phyloP scores from a whole-genome alignment of 2,888 invertebrate species.

The Caenorhabditis plicata region DNA sequence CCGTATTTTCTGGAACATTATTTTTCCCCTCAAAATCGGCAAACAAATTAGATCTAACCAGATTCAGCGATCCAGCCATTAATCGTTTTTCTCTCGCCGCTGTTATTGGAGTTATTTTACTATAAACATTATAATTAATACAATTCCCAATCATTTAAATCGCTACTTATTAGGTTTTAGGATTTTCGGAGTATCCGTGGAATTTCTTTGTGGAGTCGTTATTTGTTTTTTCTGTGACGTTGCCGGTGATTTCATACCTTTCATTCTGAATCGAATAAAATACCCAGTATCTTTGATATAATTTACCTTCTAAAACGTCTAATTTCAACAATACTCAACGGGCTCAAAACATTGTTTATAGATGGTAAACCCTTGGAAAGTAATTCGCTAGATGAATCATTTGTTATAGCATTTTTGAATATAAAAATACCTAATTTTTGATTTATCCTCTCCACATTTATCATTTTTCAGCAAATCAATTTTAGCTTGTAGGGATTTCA shows the following conservation, averaged over 20 bases:
- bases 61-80: constrained; percentile 12
- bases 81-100: constrained; percentile 10
- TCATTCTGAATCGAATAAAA: constrained; percentile 8
- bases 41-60: no score
- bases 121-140: no score
- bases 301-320: constrained; percentile 39
- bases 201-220: constrained; percentile 6
- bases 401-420: neutral
- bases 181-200: no score
- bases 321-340: constrained; percentile 50
- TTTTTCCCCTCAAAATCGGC: no score
- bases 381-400: neutral
- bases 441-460: constrained; percentile 20
- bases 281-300: neutral
- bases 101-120: constrained; percentile 3
- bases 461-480: constrained; percentile 45
- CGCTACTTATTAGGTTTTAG: no score
- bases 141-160: no score
- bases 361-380: constrained; percentile 30
- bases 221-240: neutral
- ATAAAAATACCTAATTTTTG: neutral
- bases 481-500: constrained; percentile 53
- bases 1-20: no score
- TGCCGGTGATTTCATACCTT: neutral
- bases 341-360: constrained; percentile 48